These are phyloP conservation scores for Dromococcyx pavoninus DNA, from an alignment of 2,797 vertebrate genomes.

Conservation along the genomic window DNA sequence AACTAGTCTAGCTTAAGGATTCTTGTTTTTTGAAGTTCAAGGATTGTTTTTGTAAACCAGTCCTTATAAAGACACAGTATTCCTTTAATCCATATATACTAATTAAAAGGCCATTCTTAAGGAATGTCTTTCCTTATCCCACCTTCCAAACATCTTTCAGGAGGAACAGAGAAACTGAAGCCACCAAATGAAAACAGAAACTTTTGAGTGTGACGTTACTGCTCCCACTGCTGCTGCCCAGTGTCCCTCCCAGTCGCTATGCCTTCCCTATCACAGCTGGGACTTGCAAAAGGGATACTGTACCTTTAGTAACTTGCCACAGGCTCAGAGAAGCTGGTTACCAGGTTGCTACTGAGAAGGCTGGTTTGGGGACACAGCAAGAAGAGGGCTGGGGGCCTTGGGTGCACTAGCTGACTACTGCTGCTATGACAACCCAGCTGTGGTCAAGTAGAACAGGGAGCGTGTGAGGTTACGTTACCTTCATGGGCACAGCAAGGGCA, in stretches of 20 bases:
- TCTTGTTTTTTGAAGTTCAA: conserved; percentile 10
- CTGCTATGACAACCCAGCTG: conserved; percentile 75
- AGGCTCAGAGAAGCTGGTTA: conserved; percentile 54
- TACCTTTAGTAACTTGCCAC: conserved; percentile 68
- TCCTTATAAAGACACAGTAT: conserved; percentile 75
- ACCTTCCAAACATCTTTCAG: background rate
- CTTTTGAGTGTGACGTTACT: background rate
- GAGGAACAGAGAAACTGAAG: conserved; percentile 9
- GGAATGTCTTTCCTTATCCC: conserved; percentile 1
- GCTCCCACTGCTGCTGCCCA: background rate
- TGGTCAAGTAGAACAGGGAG: conserved; percentile 59
- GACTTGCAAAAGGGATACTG: conserved; percentile 74
- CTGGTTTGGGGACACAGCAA: conserved; percentile 10
- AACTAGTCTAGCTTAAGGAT: conserved; percentile 30
- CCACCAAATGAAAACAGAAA: conserved; percentile 9
- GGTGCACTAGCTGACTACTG: conserved; percentile 47
- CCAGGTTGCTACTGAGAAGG: conserved; percentile 31
- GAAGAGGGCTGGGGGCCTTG: background rate
- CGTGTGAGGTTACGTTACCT: conserved; percentile 90
- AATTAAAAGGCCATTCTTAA: background rate
- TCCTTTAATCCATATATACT: conserved; percentile 59
- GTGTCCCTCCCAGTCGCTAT: background rate
- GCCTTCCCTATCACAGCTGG: conserved; percentile 23
- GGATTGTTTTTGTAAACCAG: conserved; percentile 48
- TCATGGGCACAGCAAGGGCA: conserved; percentile 98